Conservation (phyloP, 1,140 invertebrate species). For the Riptortus pedestris region DNA sequence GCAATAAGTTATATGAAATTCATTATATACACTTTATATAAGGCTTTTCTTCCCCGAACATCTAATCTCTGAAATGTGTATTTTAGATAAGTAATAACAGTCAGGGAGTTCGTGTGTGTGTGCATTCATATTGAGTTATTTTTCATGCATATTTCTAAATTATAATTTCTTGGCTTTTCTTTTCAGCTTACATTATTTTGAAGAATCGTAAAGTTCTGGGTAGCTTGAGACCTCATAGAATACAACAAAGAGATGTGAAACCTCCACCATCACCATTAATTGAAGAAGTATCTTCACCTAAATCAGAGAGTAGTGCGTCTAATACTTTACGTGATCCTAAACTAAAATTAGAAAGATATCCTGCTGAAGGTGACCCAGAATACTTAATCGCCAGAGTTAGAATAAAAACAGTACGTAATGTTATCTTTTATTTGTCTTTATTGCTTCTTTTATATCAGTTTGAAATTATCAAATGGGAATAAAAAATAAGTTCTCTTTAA, state of each 20-base stretch:
- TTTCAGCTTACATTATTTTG: slow-evolving; percentile 43
- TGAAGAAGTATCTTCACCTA: slow-evolving; percentile 20
- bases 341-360: slow-evolving; percentile 7
- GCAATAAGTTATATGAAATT: no score
- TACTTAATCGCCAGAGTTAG: background rate
- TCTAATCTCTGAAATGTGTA: no score
- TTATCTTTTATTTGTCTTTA: background rate
- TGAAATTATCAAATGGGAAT: background rate
- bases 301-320: background rate
- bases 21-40: no score
- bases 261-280: slow-evolving; percentile 33
- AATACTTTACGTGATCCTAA: background rate
- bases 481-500: no score
- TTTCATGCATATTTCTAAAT: no score
- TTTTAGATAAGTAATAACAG: no score
- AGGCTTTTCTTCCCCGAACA: no score
- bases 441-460: background rate
- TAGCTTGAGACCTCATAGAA: slow-evolving; percentile 55
- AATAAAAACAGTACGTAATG: background rate
- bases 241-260: slow-evolving; percentile 53
- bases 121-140: no score
- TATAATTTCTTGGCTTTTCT: no score
- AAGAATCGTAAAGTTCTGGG: slow-evolving; percentile 58
- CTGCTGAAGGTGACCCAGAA: background rate
- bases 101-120: no score